Conservation (phyloP, 2,888 invertebrate genomes). For the Melanostoma scalare region DNA sequence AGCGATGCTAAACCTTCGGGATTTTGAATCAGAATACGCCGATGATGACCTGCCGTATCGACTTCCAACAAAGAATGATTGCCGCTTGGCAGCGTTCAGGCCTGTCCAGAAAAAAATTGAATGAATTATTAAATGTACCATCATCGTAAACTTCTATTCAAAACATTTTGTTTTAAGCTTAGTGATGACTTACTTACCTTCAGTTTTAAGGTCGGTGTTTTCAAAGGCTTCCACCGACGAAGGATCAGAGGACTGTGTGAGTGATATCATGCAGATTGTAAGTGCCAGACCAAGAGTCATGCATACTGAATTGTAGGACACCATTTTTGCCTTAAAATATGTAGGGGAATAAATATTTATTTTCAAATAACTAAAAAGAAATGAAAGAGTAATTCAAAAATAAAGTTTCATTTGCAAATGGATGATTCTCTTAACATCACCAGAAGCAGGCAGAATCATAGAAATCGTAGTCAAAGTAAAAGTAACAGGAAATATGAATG, state of each 20-base stretch:
- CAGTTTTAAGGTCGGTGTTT: slow-evolving; percentile 33
- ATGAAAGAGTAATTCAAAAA: no score
- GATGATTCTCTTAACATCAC: no score
- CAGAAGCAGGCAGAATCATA: no score
- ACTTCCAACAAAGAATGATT: slow-evolving; percentile 82
- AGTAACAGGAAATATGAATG: no score
- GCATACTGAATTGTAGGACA: slow-evolving; percentile 45
- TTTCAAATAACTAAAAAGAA: slow-evolving; percentile 3
- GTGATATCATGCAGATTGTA: slow-evolving; percentile 44
- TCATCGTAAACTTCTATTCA: no score
- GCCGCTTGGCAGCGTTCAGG: slow-evolving; percentile 77
- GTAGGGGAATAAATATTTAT: background rate
- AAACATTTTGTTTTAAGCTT: background rate
- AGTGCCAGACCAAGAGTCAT: slow-evolving; percentile 47
- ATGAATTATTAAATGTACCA: background rate
- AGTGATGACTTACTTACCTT: slow-evolving; percentile 13
- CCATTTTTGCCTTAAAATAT: slow-evolving; percentile 30
- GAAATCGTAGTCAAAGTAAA: no score
- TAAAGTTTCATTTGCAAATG: no score
- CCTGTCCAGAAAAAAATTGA: slow-evolving; percentile 53
- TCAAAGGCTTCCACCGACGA: slow-evolving; percentile 36
- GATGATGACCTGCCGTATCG: slow-evolving; percentile 81
- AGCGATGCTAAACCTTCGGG: slow-evolving; percentile 79
- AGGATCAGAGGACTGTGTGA: slow-evolving; percentile 40
- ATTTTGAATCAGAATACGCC: slow-evolving; percentile 77